Evolutionary conservation across 2,113 vertebrate genomes (phyloP).

Genomic region (Brachionichthys hirsutus): DNA sequence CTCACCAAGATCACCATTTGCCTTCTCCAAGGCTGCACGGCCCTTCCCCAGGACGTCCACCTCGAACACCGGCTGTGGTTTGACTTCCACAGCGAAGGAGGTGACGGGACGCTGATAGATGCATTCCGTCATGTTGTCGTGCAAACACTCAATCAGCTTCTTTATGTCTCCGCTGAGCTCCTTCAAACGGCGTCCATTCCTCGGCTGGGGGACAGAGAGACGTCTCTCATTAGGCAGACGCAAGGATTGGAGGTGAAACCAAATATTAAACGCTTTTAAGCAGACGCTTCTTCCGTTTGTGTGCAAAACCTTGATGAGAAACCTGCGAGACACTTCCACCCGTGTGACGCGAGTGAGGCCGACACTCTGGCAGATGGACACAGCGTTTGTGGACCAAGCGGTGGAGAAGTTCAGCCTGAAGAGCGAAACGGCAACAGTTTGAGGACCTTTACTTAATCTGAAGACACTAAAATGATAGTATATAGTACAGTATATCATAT

Average conservation of each 20-base stretch:
- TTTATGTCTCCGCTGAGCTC: conserved; percentile 57
- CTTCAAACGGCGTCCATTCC: conserved; percentile 19
- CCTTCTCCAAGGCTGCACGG: conserved; percentile 78
- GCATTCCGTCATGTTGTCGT: conserved; percentile 89
- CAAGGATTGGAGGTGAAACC: background rate
- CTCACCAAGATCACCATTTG: conserved; percentile 84
- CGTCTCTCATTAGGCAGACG: background rate
- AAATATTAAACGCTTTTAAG: background rate
- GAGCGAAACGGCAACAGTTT: background rate
- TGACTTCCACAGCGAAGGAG: conserved; percentile 77
- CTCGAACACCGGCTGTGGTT: conserved; percentile 76
- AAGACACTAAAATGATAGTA: no score
- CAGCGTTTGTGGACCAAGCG: conserved; percentile 85
- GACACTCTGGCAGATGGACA: conserved; percentile 84
- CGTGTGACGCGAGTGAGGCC: conserved; percentile 79
- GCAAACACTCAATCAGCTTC: conserved; percentile 71
- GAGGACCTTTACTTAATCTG: background rate
- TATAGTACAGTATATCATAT: no score
- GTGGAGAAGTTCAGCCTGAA: conserved; percentile 89
- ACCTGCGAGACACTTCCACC: conserved; percentile 84
- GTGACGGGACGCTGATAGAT: conserved; percentile 78
- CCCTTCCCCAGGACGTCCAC: conserved; percentile 82
- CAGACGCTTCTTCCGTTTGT: background rate
- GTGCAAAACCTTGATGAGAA: conserved; percentile 81
- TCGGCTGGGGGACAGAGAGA: conserved; percentile 37